phyloP scores from a whole-genome alignment of 1,140 invertebrate species.

The Polypedilum pembai region DNA sequence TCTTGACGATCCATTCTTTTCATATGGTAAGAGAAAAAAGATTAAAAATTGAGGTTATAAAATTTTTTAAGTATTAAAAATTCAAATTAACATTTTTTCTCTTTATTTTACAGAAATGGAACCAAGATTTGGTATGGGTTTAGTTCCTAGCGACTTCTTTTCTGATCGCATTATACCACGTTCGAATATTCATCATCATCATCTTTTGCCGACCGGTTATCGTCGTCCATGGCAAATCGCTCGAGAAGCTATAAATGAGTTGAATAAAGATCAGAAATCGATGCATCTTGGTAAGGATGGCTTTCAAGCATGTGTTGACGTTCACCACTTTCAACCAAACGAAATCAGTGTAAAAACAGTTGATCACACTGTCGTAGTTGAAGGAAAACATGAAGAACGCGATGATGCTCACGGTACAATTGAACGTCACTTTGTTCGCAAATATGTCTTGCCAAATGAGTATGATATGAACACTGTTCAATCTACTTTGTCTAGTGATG shows the following conservation, averaged over 20 bases:
- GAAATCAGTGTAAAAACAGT: slow-evolving; percentile 76
- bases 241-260: neutral
- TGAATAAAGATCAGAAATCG: neutral
- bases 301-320: slow-evolving; percentile 67
- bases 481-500: slow-evolving; percentile 64
- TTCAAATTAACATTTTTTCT: too few relatives aligned
- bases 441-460: slow-evolving; percentile 61
- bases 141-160: neutral
- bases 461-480: slow-evolving; percentile 55
- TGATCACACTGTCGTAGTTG: slow-evolving; percentile 58
- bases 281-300: slow-evolving; percentile 47
- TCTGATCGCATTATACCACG: neutral
- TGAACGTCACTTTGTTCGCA: slow-evolving; percentile 61
- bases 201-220: neutral
- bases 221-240: neutral
- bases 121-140: neutral
- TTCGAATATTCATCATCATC: neutral
- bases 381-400: slow-evolving; percentile 70
- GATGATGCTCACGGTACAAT: slow-evolving; percentile 66
- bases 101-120: neutral
- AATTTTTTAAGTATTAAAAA: neutral
- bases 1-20: neutral
- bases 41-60: neutral
- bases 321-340: slow-evolving; percentile 75
- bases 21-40: neutral